Base-by-base conservation (phyloP, 1,140 invertebrate species). In the Musca domestica region DNA sequence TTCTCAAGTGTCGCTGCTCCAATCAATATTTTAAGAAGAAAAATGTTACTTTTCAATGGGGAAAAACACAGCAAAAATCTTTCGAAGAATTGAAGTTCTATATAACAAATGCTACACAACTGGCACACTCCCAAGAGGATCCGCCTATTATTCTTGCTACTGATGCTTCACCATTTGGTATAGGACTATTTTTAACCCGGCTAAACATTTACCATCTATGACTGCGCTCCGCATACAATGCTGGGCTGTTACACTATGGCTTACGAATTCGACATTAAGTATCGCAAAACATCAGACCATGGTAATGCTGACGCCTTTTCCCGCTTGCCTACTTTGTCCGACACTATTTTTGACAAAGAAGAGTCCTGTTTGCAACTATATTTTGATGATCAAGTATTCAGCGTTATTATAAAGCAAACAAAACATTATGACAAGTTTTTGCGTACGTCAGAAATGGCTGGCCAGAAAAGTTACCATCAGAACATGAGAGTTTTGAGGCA, bases 81-180 rank as follows among this genome's bases (percentile, higher is more conserved):
- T 70, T 70, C 49, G 12, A 52, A 1, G 15, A 5, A 5, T n/a
- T 69, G 10, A 64, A 64, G 17, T 15, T 5, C 5, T 9, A n/a
- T n/a, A n/a, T n/a, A n/a, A n/a, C n/a, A n/a, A n/a, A n/a, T n/a
- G n/a, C n/a, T 49, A 58, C 64, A 0, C n/a, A n/a, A n/a, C n/a
- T n/a, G n/a, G n/a, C n/a, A n/a, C n/a, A 83, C 64, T 84, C 74
- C 66, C 73, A 83, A 49, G 76, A 79, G 10, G 67, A 81, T 74
- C 76, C 82, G 76, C 83, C 85, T 77, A 75, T 86, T 41, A 76
- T 84, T 73, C 75, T 87, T 5, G 72, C 81, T 6, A 78, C 72
- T 10, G 84, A 86, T 72, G 82, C 80, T 17, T 78, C 72, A n/a
- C n/a, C n/a, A n/a, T n/a, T n/a, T n/a, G n/a, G n/a, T n/a, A n/a